Base-by-base conservation (phyloP, 2,888 invertebrate genomes). In the Lottia scabra region DNA sequence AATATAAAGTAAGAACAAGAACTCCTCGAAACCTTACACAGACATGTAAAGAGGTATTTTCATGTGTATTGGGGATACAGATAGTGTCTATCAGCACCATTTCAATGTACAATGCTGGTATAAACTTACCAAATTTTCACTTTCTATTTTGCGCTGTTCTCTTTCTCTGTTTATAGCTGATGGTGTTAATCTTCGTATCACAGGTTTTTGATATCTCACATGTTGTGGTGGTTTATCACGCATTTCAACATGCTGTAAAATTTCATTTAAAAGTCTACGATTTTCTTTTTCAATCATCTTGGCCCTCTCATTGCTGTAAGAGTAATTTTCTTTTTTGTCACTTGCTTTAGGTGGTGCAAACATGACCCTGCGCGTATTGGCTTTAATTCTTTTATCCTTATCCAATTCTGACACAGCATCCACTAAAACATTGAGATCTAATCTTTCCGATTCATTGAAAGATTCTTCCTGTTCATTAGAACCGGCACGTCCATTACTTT, bases 121-220 rank as follows among this genome's bases (percentile, higher is more conserved):
- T n/a, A n/a, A n/a, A 78, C 87, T 78, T 87, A 92, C 92, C 90
- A 90, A 84, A 83, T 92, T 92, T 75, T 92, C 92, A 74, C 87
- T 85, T 75, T 91, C 91, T 77, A 92, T 91, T 78, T 89, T 88
- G 71, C 86, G 87, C 75, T 92, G 92, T 27, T 91, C 87, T 75
- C 87, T 89, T 71, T 85, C 88, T 64, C 92, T 86, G 79, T 91
- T 91, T 63, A 92, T 89, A 16, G 91, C 91, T 45, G 92, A 91
- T 16, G 83, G 79, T 65, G 85, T 83, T 23, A 86, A 44, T 71
- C 82, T 78, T 62, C 79, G 79, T 15, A 80, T 75, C 44, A 80
- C 74, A 13, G 65, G 64, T 45, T 70, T 71, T 56, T 62, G 62
- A 19, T 64, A 65, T 38, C 72, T 64, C 38, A 70, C 23, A 19